Conservation (phyloP, 2,888 invertebrate species). For the Caenorhabditis plicata region DNA sequence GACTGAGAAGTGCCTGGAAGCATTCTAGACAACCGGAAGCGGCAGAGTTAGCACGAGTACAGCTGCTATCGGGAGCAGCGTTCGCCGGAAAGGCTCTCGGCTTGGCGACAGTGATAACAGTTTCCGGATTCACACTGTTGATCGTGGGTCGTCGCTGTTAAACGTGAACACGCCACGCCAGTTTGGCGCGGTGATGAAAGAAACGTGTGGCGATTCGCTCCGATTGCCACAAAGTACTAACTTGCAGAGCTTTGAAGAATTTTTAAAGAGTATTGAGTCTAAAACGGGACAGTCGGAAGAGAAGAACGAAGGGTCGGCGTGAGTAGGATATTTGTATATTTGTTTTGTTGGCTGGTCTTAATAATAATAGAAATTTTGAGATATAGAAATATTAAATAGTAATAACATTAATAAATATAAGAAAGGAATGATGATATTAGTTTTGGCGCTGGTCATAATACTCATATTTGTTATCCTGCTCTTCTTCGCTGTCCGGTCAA, state of each 20-base stretch:
- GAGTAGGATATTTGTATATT: too few relatives aligned
- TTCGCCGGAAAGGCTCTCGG: constrained; percentile 58
- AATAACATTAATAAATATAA: neutral
- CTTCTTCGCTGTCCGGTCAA: constrained; percentile 34
- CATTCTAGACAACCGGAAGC: constrained; percentile 47
- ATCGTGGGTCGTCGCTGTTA: constrained; percentile 54
- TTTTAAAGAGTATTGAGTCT: constrained; percentile 39
- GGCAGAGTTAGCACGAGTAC: constrained; percentile 39
- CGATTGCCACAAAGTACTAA: constrained; percentile 42
- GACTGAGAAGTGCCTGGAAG: constrained; percentile 45
- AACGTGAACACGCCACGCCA: constrained; percentile 60
- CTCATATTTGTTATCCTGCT: constrained; percentile 39
- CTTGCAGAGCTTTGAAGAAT: constrained; percentile 48
- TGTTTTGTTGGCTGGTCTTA: too few relatives aligned
- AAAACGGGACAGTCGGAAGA: too few relatives aligned
- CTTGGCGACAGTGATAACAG: constrained; percentile 59
- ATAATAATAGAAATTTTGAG: too few relatives aligned
- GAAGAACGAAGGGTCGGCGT: neutral
- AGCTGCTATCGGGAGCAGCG: constrained; percentile 53
- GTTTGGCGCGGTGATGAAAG: constrained; percentile 57
- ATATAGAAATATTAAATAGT: too few relatives aligned
- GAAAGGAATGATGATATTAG: constrained; percentile 19
- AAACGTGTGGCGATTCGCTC: constrained; percentile 39
- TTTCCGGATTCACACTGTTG: constrained; percentile 58
- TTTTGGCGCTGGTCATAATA: constrained; percentile 15